Percentiles rank a stretch among this genome's conserved stretches.
phyloP scores from a whole-genome alignment of 92 coral and sea anemone genomes.

The Umimayanthus chanpuru region DNA sequence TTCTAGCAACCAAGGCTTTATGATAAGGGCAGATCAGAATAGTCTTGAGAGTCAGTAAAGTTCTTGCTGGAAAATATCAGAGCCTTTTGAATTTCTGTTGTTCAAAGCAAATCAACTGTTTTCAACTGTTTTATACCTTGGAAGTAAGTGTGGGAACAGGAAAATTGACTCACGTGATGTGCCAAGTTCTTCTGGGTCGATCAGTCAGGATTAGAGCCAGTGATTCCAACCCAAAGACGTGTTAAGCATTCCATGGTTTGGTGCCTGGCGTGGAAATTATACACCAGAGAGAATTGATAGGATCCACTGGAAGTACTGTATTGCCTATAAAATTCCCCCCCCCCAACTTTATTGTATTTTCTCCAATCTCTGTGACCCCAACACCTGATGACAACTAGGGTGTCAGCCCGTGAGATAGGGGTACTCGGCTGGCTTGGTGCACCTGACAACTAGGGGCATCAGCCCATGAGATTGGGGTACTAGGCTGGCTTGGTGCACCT shows the following conservation, averaged over 20 bases:
- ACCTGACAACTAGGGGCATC: too few relatives aligned
- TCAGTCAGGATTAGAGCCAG: slow-evolving; percentile 68
- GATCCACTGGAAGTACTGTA: neutral
- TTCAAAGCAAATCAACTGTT: slow-evolving; percentile 44
- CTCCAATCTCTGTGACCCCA: too few relatives aligned
- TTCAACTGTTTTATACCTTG: slow-evolving; percentile 61
- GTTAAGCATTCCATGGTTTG: slow-evolving; percentile 64
- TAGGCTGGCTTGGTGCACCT: too few relatives aligned
- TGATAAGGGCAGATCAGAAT: slow-evolving; percentile 83
- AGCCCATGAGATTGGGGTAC: too few relatives aligned
- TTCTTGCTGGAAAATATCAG: slow-evolving; percentile 76
- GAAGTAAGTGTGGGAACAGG: slow-evolving; percentile 94
- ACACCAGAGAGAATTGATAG: slow-evolving; percentile 51
- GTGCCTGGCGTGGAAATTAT: slow-evolving; percentile 71
- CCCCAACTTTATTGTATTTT: too few relatives aligned
- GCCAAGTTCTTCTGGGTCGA: slow-evolving; percentile 49
- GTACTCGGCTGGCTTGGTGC: too few relatives aligned
- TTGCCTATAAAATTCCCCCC: too few relatives aligned
- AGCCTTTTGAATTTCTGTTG: slow-evolving; percentile 49
- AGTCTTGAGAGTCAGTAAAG: slow-evolving; percentile 74
- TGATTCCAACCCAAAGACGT: slow-evolving; percentile 71
- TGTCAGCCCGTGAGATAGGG: too few relatives aligned
- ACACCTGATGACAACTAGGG: too few relatives aligned
- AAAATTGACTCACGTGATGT: slow-evolving; percentile 80
- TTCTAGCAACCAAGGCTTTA: slow-evolving; percentile 38